Evolutionary conservation across 2,797 vertebrate species (phyloP).

Genomic region (Acanthis flammea): DNA sequence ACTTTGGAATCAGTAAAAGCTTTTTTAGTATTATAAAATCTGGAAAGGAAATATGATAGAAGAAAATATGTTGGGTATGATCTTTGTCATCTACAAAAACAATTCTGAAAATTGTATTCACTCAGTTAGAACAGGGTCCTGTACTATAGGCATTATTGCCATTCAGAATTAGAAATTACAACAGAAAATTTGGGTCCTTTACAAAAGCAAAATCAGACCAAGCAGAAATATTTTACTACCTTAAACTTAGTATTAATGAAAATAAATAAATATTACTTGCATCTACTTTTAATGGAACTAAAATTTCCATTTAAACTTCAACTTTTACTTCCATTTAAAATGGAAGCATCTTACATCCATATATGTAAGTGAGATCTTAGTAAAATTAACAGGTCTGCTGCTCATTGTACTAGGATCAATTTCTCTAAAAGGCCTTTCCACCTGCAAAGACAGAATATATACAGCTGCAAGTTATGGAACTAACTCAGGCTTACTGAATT

Average conservation of each 20-base stretch:
- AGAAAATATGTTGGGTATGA: neutral
- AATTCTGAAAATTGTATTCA: neutral
- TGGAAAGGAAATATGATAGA: neutral
- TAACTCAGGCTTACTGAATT: neutral
- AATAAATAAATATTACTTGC: neutral
- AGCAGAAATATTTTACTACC: neutral
- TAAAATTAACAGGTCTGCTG: neutral
- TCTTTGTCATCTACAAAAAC: neutral
- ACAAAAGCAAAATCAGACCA: neutral
- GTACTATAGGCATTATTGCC: neutral
- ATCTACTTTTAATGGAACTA: neutral
- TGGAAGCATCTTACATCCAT: neutral
- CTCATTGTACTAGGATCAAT: neutral
- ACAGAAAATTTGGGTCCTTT: neutral
- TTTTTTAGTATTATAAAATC: neutral
- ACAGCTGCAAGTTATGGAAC: neutral
- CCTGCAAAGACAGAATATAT: neutral
- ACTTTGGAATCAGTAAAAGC: neutral
- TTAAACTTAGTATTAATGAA: neutral
- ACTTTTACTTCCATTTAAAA: neutral
- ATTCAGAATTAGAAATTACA: neutral
- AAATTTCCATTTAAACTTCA: neutral
- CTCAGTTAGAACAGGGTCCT: neutral
- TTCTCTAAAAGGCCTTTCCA: neutral
- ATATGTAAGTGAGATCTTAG: neutral